Base-by-base conservation (phyloP, 2,797 vertebrate genomes). In the Aratinga solstitialis region DNA sequence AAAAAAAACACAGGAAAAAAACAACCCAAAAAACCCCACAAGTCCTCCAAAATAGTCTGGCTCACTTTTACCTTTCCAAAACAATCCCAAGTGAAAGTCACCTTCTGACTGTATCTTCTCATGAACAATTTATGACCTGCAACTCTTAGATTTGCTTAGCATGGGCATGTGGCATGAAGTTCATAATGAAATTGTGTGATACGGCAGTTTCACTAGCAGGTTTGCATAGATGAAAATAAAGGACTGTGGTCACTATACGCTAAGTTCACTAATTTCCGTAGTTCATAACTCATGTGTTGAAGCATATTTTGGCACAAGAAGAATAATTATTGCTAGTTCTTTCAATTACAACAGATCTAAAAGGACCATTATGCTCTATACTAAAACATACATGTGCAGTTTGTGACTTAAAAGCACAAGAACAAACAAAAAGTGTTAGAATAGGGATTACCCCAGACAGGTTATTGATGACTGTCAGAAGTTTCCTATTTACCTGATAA, bases 401-500 rank as follows among this genome's bases (percentile, higher is more conserved):
- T 8, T 47, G 13, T 18, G 27, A 42, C 53, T 66, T 67, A 34
- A 74, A 91, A 84, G 53, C 38, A 40, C 4, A 38, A 66, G 65
- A 43, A 63, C 29, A 66, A 73, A 91, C 34, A 74, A 21, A 21
- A 56, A 87, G 19, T 65, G 10, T 51, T 67, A 78, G 56, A 32
- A 51, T 7, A 13, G 24, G n/a, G 16, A 77, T 78, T 65, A 61
- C 21, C 7, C 27, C n/a, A 38, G 22, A 42, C 12, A 63, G 65
- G 47, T 51, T 87, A 67, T 11, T 80, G 89, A 54, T 38, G 42
- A 71, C 53, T 54, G 40, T 61, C 50, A 69, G 58, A 69, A 78
- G 45, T 69, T 82, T 87, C 45, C 23, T 84, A 68, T 89, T 72
- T 73, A 53, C 34, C 81, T 75, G 80, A 53, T n/a, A 68, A 93